Percentiles rank a stretch among this genome's conserved stretches.
These are phyloP conservation scores for Aphrophora alni DNA, from an alignment of 2,888 invertebrate genomes.

Conservation along the genomic window DNA sequence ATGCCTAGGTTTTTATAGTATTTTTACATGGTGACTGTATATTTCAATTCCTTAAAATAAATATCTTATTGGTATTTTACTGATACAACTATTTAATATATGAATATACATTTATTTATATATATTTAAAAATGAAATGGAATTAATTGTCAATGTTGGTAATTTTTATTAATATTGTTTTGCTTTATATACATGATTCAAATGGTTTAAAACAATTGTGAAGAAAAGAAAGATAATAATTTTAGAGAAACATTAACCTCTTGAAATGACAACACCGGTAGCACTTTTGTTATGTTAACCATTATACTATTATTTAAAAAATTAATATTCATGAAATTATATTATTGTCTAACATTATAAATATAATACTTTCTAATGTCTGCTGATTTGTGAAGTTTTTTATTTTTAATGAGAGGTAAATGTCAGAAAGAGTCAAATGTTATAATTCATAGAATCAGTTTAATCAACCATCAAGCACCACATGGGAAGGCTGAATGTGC, in stretches of 20 bases:
- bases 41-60: not conserved
- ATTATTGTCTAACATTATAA: not conserved
- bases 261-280: not conserved
- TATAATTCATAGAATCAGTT: not conserved
- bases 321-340: too few relatives aligned
- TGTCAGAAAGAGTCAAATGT: not conserved
- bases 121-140: not conserved
- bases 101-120: not conserved
- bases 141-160: not conserved
- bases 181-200: not conserved
- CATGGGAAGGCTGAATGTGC: not conserved
- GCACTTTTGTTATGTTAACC: not conserved
- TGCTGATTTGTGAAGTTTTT: not conserved
- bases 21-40: not conserved
- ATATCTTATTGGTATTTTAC: not conserved
- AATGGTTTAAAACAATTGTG: not conserved
- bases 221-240: not conserved
- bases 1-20: not conserved
- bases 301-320: not conserved
- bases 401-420: not conserved
- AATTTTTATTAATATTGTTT: not conserved
- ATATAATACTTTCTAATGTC: not conserved
- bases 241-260: not conserved
- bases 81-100: not conserved
- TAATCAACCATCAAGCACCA: not conserved